Percentiles rank a stretch among this genome's conserved stretches.
phyloP scores from a whole-genome alignment of 2,888 invertebrate species.

The Thymelicus lineola region DNA sequence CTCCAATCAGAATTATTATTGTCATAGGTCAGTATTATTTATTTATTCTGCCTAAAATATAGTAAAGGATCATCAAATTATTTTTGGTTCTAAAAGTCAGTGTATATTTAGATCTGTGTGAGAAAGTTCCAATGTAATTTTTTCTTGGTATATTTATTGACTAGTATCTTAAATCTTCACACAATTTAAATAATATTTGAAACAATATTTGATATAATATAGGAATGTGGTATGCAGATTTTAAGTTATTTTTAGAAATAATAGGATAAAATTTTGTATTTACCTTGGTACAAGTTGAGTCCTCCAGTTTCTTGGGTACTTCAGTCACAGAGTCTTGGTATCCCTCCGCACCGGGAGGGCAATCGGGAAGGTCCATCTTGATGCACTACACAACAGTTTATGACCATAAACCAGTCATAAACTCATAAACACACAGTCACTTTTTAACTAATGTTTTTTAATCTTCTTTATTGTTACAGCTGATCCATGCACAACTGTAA shows the following conservation, averaged over 20 bases:
- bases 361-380: conserved; percentile 80
- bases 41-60: background rate
- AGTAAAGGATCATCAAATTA: background rate
- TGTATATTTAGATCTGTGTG: background rate
- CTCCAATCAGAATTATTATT: background rate
- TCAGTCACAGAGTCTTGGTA: conserved; percentile 76
- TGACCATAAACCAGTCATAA: conserved; percentile 72
- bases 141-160: too few relatives aligned
- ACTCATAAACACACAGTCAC: conserved; percentile 50
- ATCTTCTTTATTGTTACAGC: conserved; percentile 41
- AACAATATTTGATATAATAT: background rate
- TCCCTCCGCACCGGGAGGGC: conserved; percentile 80
- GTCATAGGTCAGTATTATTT: background rate
- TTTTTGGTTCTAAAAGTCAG: too few relatives aligned
- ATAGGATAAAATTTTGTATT: conserved; percentile 55
- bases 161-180: too few relatives aligned
- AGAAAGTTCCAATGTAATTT: background rate
- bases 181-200: too few relatives aligned
- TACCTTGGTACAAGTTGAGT: conserved; percentile 72
- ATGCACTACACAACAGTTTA: conserved; percentile 79
- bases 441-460: conserved; percentile 41
- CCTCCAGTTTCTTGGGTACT: conserved; percentile 66
- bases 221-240: background rate
- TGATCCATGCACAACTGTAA: conserved; percentile 45
- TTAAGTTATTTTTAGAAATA: background rate